Conservation (phyloP, 2,888 invertebrate genomes). For the Vesta saturnalis region DNA sequence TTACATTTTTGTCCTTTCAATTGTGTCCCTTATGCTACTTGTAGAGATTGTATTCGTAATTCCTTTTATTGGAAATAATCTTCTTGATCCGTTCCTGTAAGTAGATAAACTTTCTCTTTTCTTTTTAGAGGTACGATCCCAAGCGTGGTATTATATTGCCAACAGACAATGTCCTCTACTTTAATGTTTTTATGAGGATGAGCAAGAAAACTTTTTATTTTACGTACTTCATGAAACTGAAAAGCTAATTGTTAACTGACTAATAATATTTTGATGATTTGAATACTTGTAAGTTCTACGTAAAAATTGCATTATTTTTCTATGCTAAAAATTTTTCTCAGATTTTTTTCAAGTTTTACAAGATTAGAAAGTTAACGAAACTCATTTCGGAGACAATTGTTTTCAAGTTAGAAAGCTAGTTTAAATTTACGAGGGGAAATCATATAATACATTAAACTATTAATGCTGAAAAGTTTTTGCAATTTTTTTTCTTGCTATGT, state of each 20-base stretch:
- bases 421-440: conserved; percentile 1
- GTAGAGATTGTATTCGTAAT: not conserved
- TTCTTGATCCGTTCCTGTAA: not conserved
- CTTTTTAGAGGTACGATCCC: not conserved
- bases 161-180: not conserved
- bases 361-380: not conserved
- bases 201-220: not conserved
- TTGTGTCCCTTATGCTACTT: not conserved
- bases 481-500: not conserved
- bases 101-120: not conserved
- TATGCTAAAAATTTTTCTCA: no score
- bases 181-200: not conserved
- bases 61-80: not conserved
- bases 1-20: not conserved
- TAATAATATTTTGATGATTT: no score
- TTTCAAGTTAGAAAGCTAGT: not conserved
- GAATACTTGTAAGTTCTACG: no score
- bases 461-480: not conserved
- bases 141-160: not conserved
- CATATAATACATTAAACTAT: not conserved
- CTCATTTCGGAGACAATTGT: not conserved
- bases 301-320: no score
- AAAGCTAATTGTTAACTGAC: no score
- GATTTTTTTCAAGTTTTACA: not conserved
- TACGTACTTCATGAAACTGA: not conserved